Evolutionary conservation across 1,140 invertebrate genomes (phyloP).

Genomic region (Caenorhabditis briggsae): DNA sequence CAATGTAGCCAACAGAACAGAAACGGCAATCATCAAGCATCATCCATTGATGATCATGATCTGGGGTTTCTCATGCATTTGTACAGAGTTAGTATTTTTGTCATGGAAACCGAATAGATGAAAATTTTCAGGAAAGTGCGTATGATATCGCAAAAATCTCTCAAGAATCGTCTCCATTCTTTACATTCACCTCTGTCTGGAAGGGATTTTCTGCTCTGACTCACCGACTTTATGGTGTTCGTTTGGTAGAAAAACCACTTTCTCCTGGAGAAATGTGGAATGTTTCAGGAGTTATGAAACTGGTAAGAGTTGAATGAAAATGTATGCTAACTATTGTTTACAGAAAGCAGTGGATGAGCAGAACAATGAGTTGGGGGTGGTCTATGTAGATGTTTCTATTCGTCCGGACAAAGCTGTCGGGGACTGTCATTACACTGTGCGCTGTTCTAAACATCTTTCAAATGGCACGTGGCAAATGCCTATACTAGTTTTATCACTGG

Average conservation of each 20-base stretch:
- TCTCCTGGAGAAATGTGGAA: constrained; percentile 72
- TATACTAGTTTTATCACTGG: constrained; percentile 92
- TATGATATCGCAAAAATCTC: constrained; percentile 31
- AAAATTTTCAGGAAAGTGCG: constrained; percentile 1
- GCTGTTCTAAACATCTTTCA: constrained; percentile 87
- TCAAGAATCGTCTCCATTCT: constrained; percentile 32
- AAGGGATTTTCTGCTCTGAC: constrained; percentile 63
- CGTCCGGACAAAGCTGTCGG: constrained; percentile 90
- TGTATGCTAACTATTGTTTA: not conserved
- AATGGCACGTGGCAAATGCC: constrained; percentile 84
- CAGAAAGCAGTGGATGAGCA: constrained; percentile 70
- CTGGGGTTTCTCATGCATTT: constrained; percentile 3
- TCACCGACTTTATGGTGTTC: constrained; percentile 67
- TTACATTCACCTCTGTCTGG: constrained; percentile 60
- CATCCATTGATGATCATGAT: constrained; percentile 41
- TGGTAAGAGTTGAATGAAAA: constrained; percentile 65
- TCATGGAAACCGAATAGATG: not conserved
- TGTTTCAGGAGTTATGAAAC: constrained; percentile 71
- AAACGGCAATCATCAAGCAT: constrained; percentile 39
- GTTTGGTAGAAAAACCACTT: constrained; percentile 67
- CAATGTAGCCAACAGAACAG: constrained; percentile 59
- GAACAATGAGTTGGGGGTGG: constrained; percentile 84
- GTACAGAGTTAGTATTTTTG: not conserved
- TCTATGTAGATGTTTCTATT: constrained; percentile 97
- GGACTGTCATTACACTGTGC: constrained; percentile 98